Evolutionary conservation across 2,797 vertebrate species (phyloP), one percentile per base, ranked within the genome.

Genomic region (Anguilla anguilla): DNA sequence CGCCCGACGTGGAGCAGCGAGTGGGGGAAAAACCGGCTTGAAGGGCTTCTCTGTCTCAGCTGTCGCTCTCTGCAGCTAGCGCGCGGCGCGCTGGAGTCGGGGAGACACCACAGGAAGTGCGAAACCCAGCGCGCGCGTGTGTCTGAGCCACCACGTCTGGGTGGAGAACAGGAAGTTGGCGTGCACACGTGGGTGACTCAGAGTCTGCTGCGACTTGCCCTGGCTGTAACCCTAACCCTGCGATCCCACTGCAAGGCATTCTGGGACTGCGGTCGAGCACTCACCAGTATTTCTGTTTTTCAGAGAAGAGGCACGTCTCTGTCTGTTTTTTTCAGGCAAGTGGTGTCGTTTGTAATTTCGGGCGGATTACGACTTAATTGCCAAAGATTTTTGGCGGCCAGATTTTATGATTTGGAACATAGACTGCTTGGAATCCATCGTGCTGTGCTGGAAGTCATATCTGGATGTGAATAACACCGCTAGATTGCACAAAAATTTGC

Each of bases 311-410:
- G 2, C 89, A 89, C 86, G 88, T 88, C 85, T 74, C 67, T 88
- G 85, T 85, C 88, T 88, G 88, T 85, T 90, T 83, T 85, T 89
- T 91, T 92, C 90, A 92, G 87, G 87, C 90, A 88, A 39, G 39
- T 39, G 39, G 39, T 39, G 39, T 39, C 39, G 39, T 39, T 39
- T 39, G 39, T 39, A 39, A 39, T 39, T 39, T 39, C 39, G 39
- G 39, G 39, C 39, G 39, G 90, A 94, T 92, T 93, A 93, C 91
- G 88, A 91, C 10, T 59, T 87, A 92, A 89, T 88, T 89, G 91
- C 89, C 86, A 87, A 90, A 92, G 88, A 91, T 89, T 88, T 92
- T 90, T 93, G 91, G 90, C 90, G 88, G 91, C 15, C 13, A 39
- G 61, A 89, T 87, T 89, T 69, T 84, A 87, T 89, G 88, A 90